Evolutionary conservation across 37 sponge, comb jelly and placozoan genomes (phyloP), one percentile per base, ranked within the genome.

Genomic region (Oopsacas minuta): DNA sequence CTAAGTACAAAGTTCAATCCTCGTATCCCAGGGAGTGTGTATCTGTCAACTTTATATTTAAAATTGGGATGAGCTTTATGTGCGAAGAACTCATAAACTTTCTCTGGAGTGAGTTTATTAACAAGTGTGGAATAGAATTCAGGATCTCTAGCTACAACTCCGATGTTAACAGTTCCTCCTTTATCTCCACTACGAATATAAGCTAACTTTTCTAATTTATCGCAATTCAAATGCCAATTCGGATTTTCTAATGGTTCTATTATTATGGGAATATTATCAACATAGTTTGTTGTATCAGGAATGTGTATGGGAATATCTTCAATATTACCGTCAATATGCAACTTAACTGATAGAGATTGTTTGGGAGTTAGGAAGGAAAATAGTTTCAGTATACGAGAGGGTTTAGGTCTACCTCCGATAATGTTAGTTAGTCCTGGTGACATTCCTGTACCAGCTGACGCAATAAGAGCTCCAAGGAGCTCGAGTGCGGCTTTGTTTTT

Each of bases 381-480:
- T 35, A 91, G 86, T 3, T 87, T 52, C 0, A 97, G 82, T n/a
- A 97, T 89, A 37, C 95, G 95, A 38, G 98, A 84, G 90, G 90
- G 92, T 86, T 81, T 94, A 3, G 99, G 99, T 83, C 95, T 83
- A 37, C 99, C 99, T 84, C 99, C 99, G n/a, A 93, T 81, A 0
- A 97, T 85, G 0, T 83, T 84, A 0, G 93, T 92, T 3, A 90
- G 86, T 32, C 96, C 96, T 83, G 96, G 96, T 36, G 96, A 90
- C 95, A 94, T 94, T 15, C 98, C 98, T 85, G 98, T 97, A 0
- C 98, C 93, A 35, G 95, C 95, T 36, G 95, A 92, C 30, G 98
- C 98, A 83, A 97, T 89, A 37, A 94, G 94, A 37, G 86, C 87
- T 5, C 88, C 39, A 53, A 94, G 94, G 1, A 94, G 81, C 37